A percentile compares a stretch with the other conserved stretches of the same genome.
phyloP scores from a whole-genome alignment of 2,888 invertebrate species.

The Mimas tiliae region DNA sequence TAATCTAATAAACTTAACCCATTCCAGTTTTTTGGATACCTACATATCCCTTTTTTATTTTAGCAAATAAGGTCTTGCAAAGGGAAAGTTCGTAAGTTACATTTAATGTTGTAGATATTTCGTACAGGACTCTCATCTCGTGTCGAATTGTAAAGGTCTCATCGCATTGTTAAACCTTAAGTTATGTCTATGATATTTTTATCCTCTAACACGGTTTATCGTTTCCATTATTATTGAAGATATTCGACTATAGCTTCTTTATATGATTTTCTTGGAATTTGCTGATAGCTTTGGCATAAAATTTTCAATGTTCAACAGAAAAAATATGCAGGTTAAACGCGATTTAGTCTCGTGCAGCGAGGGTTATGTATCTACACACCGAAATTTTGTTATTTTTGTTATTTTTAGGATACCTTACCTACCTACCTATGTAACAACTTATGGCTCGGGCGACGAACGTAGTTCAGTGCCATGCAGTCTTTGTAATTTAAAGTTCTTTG shows the following conservation, averaged over 20 bases:
- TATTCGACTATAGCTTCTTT: neutral
- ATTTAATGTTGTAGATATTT: slow-evolving; percentile 33
- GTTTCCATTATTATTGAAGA: neutral
- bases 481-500: too few species aligned
- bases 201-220: slow-evolving; percentile 41
- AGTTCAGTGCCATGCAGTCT: too few species aligned
- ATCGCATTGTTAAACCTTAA: slow-evolving; percentile 54
- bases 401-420: too few species aligned
- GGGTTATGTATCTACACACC: too few species aligned
- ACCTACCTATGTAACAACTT: too few species aligned
- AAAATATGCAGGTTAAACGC: too few species aligned
- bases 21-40: neutral
- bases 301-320: neutral
- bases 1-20: neutral
- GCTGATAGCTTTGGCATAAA: neutral
- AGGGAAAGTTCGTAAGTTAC: neutral
- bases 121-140: slow-evolving; percentile 21
- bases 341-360: too few species aligned
- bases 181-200: slow-evolving; percentile 52
- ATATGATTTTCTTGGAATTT: neutral
- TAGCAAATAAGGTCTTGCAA: neutral
- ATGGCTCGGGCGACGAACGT: too few species aligned
- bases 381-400: too few species aligned
- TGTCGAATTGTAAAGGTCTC: slow-evolving; percentile 49
- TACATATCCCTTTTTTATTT: neutral